phyloP scores from a whole-genome alignment of 1,140 invertebrate species.

The Pectinophora gossypiella region DNA sequence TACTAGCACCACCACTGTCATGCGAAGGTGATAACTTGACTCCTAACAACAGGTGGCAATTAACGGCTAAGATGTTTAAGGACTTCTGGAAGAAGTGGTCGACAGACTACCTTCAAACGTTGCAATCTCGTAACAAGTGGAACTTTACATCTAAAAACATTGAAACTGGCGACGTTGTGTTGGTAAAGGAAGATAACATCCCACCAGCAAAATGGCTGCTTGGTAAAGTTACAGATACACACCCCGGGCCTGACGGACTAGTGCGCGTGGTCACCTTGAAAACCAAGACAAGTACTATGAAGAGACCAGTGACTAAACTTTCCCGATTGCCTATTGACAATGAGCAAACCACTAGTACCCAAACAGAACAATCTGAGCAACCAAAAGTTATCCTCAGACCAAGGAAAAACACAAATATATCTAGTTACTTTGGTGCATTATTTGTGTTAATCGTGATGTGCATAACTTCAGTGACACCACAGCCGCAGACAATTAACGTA shows the following conservation, averaged over 20 bases:
- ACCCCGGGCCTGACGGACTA: constrained; percentile 22
- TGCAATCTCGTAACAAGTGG: constrained; percentile 26
- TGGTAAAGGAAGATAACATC: constrained; percentile 5
- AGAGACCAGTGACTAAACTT: background rate
- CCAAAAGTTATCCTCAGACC: too few species aligned
- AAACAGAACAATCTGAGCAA: background rate
- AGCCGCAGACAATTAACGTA: background rate
- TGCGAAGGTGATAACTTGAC: background rate
- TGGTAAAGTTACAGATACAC: constrained; percentile 18
- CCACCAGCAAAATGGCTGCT: constrained; percentile 24
- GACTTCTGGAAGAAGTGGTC: constrained; percentile 35
- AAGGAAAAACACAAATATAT: background rate
- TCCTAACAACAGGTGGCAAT: constrained; percentile 13
- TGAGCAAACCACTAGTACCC: background rate
- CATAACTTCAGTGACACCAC: background rate
- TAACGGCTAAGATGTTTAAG: background rate
- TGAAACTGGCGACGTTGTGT: background rate
- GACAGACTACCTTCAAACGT: constrained; percentile 22
- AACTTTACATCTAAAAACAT: background rate
- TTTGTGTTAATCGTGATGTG: background rate
- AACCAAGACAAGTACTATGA: constrained; percentile 7
- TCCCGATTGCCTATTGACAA: background rate
- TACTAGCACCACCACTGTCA: background rate
- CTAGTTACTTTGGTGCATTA: background rate
- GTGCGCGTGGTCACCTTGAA: constrained; percentile 19